Conservation (phyloP, 2,888 invertebrate species). For the Phyllotreta cruciferae region DNA sequence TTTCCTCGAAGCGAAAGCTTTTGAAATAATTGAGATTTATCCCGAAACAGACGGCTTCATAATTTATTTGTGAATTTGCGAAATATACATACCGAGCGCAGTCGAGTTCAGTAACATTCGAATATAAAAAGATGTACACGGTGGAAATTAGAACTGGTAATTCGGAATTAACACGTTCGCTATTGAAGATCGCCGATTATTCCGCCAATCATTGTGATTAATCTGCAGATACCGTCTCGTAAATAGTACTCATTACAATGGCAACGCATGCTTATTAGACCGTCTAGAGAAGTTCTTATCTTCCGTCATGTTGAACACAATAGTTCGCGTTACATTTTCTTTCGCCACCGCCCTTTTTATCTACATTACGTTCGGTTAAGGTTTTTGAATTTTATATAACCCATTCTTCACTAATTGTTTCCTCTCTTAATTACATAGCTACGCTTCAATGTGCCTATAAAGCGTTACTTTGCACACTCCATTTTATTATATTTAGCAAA, state of each 20-base stretch:
- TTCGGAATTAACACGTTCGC: constrained; percentile 3
- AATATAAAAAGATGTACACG: too few relatives aligned
- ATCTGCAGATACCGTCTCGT: constrained; percentile 45
- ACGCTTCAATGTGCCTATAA: too few relatives aligned
- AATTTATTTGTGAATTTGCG: constrained; percentile 10
- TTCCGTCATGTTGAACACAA: constrained; percentile 20
- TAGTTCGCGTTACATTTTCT: constrained; percentile 20
- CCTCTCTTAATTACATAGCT: too few relatives aligned
- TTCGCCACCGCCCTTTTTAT: constrained; percentile 3
- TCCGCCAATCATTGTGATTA: constrained; percentile 43
- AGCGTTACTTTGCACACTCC: too few relatives aligned
- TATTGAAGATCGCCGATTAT: constrained; percentile 37
- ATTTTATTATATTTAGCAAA: too few relatives aligned
- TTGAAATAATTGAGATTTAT: constrained; percentile 20
- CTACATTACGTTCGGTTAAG: too few relatives aligned
- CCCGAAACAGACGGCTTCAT: constrained; percentile 17
- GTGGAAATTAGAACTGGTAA: too few relatives aligned
- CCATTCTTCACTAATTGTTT: too few relatives aligned
- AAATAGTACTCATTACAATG: constrained; percentile 42
- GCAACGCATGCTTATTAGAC: constrained; percentile 40
- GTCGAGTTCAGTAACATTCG: background rate
- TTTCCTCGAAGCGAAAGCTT: constrained; percentile 11
- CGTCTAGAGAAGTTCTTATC: constrained; percentile 28
- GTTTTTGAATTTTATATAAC: too few relatives aligned
- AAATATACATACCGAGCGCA: background rate